Conservation (phyloP, 1,140 invertebrate genomes). For the Asobara japonica region DNA sequence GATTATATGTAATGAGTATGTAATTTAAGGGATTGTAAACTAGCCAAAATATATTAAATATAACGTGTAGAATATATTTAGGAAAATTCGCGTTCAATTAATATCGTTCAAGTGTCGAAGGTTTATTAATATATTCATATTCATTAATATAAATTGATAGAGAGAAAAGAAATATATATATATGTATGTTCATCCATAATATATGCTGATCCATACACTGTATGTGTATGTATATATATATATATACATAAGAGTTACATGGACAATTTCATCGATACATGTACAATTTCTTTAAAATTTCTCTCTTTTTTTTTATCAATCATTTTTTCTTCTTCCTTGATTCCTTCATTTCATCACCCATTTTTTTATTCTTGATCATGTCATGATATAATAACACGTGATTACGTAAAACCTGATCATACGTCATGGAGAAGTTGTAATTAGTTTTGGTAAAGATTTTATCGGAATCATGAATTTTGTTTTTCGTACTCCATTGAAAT, state of each 20-base stretch:
- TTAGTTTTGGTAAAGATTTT: too few relatives aligned
- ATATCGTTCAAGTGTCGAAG: background rate
- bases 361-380: slow-evolving; percentile 22
- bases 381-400: slow-evolving; percentile 42
- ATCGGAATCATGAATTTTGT: background rate
- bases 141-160: slow-evolving; percentile 14
- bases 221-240: slow-evolving; percentile 15
- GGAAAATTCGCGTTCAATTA: slow-evolving; percentile 1
- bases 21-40: background rate
- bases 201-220: slow-evolving; percentile 5
- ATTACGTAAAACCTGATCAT: slow-evolving; percentile 43
- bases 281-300: background rate
- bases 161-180: background rate
- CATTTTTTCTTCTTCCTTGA: background rate
- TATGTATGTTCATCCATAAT: slow-evolving; percentile 12
- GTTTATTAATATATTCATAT: slow-evolving; percentile 14
- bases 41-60: slow-evolving; percentile 1
- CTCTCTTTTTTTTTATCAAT: background rate
- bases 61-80: background rate
- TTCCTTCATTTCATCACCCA: background rate
- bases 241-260: slow-evolving; percentile 12
- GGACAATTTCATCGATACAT: background rate
- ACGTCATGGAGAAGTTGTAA: too few relatives aligned
- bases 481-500: background rate
- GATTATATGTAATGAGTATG: slow-evolving; percentile 17